Conservation (phyloP, 2,888 invertebrate genomes). For the Chaitophorus viminalis region DNA sequence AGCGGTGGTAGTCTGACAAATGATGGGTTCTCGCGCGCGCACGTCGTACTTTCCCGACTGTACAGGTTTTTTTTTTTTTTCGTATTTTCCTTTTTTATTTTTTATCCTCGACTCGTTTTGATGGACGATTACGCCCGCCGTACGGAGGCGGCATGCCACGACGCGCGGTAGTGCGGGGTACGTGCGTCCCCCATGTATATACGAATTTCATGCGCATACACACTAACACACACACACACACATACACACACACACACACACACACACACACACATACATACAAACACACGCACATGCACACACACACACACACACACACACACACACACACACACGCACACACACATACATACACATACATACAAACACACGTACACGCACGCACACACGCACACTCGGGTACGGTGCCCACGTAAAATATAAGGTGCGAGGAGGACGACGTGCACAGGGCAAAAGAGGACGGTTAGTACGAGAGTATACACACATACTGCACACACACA, state of each 20-base stretch:
- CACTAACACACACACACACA: too few relatives aligned
- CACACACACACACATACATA: too few relatives aligned
- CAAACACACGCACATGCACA: too few relatives aligned
- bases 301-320: too few relatives aligned
- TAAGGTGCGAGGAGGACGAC: neutral
- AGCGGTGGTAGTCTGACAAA: constrained; percentile 52
- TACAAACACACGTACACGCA: too few relatives aligned
- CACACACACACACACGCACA: too few relatives aligned
- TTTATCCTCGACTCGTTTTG: constrained; percentile 42
- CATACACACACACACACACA: too few relatives aligned
- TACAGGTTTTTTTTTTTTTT: neutral
- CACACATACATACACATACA: too few relatives aligned
- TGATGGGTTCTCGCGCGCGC: constrained; percentile 53
- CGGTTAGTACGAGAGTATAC: neutral
- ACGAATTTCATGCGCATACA: constrained; percentile 41
- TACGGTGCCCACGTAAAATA: neutral
- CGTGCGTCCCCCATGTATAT: neutral
- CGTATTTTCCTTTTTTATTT: neutral
- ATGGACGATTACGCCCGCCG: constrained; percentile 56
- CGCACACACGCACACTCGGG: neutral
- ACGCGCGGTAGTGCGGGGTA: neutral
- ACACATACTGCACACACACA: neutral
- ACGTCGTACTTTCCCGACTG: constrained; percentile 31
- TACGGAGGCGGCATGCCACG: constrained; percentile 26
- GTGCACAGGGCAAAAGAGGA: too few relatives aligned